Percentiles rank a stretch among this genome's conserved stretches.
Evolutionary conservation across 2,113 vertebrate genomes (phyloP).

Genomic region (Bufo bufo): DNA sequence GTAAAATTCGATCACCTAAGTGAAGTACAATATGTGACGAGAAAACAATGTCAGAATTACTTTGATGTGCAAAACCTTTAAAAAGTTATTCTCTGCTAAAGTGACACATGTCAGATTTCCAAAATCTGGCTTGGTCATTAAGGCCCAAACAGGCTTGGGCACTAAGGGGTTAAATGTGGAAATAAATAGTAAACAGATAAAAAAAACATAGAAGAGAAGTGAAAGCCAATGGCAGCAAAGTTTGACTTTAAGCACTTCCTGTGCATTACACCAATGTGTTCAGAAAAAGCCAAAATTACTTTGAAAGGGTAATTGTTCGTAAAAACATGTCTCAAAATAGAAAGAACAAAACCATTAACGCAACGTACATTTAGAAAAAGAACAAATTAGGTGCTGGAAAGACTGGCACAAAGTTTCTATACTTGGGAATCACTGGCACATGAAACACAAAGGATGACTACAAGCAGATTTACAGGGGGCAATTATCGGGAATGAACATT

Average conservation of each 20-base stretch:
- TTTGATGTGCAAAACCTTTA: too few relatives aligned
- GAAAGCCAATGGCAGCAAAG: background rate
- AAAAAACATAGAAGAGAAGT: background rate
- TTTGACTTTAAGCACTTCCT: background rate
- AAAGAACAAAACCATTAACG: conserved; percentile 44
- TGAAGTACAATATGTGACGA: too few relatives aligned
- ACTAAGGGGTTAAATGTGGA: too few relatives aligned
- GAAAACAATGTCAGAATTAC: too few relatives aligned
- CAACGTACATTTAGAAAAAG: conserved; percentile 6
- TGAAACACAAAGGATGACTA: background rate
- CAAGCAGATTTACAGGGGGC: too few relatives aligned
- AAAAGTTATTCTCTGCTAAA: too few relatives aligned
- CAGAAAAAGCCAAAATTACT: conserved; percentile 26
- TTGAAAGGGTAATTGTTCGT: conserved; percentile 53
- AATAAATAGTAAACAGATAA: background rate
- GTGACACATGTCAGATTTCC: too few relatives aligned
- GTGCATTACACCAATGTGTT: background rate
- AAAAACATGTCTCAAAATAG: conserved; percentile 50
- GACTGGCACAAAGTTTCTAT: conserved; percentile 10
- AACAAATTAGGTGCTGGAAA: conserved; percentile 25
- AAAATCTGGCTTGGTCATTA: too few relatives aligned
- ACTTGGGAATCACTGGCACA: background rate
- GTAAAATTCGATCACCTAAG: too few relatives aligned
- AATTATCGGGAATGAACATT: too few relatives aligned
- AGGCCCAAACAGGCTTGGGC: too few relatives aligned